Evolutionary conservation across 2,113 vertebrate genomes (phyloP).

Genomic region (Tympanuchus pallidicinctus): DNA sequence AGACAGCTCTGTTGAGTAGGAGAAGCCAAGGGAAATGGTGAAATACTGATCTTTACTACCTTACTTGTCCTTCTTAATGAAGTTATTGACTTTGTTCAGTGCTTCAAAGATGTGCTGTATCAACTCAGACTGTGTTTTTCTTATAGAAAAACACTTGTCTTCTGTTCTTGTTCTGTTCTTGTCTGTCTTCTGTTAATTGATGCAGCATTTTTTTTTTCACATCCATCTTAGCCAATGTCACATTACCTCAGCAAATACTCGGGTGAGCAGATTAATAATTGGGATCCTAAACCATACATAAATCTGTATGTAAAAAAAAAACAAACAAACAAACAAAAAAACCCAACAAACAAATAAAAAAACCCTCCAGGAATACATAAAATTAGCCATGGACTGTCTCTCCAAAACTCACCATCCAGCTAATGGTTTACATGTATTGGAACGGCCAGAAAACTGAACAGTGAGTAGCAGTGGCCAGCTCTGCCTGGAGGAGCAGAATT

Average conservation of each 20-base stretch:
- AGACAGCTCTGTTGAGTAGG: not conserved
- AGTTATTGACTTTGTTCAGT: not conserved
- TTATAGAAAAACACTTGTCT: not conserved
- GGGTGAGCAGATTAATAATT: not conserved
- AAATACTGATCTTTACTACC: constrained; percentile 10
- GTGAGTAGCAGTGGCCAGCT: not conserved
- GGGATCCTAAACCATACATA: not conserved
- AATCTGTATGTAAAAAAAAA: not conserved
- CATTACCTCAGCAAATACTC: not conserved
- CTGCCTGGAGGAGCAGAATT: not conserved
- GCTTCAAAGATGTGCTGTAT: not conserved
- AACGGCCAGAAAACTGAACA: not conserved
- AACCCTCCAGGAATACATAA: not conserved
- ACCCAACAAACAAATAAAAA: not conserved
- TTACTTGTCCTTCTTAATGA: not conserved
- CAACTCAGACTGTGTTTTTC: not conserved
- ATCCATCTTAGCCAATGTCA: not conserved
- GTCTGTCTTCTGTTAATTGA: not conserved
- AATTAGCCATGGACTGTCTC: not conserved
- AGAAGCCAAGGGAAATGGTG: not conserved
- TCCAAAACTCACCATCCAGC: not conserved
- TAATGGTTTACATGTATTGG: not conserved
- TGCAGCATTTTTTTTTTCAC: not conserved
- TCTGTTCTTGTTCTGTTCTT: not conserved
- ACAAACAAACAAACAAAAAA: no score